phyloP scores from a whole-genome alignment of 2,888 invertebrate genomes.

The Hirudinaria manillensis region DNA sequence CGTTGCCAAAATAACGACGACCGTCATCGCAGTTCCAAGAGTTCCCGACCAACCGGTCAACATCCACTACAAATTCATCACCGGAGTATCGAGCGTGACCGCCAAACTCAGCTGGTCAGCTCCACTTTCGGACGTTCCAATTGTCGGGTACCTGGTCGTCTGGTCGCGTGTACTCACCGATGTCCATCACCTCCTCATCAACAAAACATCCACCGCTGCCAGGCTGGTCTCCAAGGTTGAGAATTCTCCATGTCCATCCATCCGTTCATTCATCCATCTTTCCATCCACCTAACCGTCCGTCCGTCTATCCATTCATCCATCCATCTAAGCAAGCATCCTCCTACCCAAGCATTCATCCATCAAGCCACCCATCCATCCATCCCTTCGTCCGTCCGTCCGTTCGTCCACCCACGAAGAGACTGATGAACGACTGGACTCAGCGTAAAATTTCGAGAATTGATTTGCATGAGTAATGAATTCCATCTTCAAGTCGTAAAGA shows the following conservation, averaged over 20 bases:
- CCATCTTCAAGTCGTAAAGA: too few species aligned
- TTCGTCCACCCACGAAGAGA: background rate
- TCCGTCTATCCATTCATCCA: too few species aligned
- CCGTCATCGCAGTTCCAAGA: conserved; percentile 36
- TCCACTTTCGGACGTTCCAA: conserved; percentile 37
- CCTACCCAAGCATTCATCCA: too few species aligned
- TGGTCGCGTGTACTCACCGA: conserved; percentile 38
- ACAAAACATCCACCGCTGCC: conserved; percentile 35
- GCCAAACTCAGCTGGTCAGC: conserved; percentile 39
- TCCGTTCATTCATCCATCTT: too few species aligned
- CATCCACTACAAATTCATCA: conserved; percentile 39
- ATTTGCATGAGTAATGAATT: too few species aligned
- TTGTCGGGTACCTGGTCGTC: conserved; percentile 38
- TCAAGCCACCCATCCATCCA: too few species aligned
- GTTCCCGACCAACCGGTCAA: conserved; percentile 38
- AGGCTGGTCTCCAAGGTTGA: conserved; percentile 37
- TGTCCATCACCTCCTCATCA: conserved; percentile 28
- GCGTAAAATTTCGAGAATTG: too few species aligned
- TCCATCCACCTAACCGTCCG: too few species aligned
- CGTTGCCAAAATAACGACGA: too few species aligned
- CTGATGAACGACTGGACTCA: too few species aligned
- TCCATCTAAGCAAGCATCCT: too few species aligned
- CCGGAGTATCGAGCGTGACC: conserved; percentile 38
- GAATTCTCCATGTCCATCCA: too few species aligned
- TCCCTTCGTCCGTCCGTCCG: background rate